These are phyloP conservation scores for Athene cunicularia DNA, from an alignment of 2,113 vertebrate species.

Conservation along the genomic window DNA sequence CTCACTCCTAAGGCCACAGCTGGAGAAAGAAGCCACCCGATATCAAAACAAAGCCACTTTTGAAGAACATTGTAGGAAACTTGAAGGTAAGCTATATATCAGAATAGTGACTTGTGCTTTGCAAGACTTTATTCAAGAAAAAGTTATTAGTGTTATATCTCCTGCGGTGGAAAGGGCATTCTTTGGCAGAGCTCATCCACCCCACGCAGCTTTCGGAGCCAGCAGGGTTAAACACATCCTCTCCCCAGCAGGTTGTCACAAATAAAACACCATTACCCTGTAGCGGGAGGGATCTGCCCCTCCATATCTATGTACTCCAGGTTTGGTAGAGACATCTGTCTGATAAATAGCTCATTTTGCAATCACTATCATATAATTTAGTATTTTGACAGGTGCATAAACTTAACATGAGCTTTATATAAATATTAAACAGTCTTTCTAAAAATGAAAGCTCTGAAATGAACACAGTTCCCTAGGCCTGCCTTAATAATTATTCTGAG, in stretches of 20 bases:
- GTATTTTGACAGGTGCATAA: constrained; percentile 74
- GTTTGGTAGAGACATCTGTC: constrained; percentile 46
- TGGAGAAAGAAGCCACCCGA: background rate
- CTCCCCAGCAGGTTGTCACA: background rate
- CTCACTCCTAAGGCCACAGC: background rate
- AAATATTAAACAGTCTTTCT: constrained; percentile 75
- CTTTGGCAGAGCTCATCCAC: background rate
- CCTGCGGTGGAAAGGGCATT: background rate
- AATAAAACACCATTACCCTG: background rate
- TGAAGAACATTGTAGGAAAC: background rate
- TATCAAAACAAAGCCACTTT: background rate
- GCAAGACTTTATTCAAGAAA: background rate
- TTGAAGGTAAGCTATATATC: background rate
- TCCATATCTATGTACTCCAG: background rate
- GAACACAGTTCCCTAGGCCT: constrained; percentile 31
- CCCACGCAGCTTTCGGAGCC: rapidly evolving
- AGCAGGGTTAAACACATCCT: background rate
- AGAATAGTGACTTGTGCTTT: background rate
- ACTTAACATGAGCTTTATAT: constrained; percentile 72
- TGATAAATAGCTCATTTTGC: constrained; percentile 74
- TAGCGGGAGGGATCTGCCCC: background rate
- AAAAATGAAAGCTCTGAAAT: constrained; percentile 68
- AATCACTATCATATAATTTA: constrained; percentile 71
- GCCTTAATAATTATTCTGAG: constrained; percentile 54
- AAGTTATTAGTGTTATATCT: background rate